These are phyloP conservation scores for Micrastur ruficollis DNA, from an alignment of 2,797 vertebrate genomes.

Conservation along the genomic window DNA sequence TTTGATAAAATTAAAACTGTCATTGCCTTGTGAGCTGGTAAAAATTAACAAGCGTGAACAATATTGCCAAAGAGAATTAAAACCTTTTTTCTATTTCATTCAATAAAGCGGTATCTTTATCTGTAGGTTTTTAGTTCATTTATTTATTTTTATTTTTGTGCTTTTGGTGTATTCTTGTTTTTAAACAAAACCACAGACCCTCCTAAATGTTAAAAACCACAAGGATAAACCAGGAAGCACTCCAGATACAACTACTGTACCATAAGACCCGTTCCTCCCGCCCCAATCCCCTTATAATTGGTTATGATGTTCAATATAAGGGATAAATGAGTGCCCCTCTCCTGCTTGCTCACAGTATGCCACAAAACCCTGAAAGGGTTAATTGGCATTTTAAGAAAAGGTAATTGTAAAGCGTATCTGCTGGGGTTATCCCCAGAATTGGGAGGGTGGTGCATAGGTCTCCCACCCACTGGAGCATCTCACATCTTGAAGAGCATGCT, in stretches of 20 bases:
- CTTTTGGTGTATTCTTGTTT: slow-evolving; percentile 13
- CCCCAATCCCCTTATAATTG: slow-evolving; percentile 44
- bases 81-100: not conserved
- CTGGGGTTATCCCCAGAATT: slow-evolving; percentile 72
- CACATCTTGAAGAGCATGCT: slow-evolving; percentile 73
- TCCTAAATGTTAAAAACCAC: not conserved
- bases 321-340: slow-evolving; percentile 63
- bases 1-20: slow-evolving; percentile 63
- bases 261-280: not conserved
- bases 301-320: slow-evolving; percentile 58
- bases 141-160: not conserved
- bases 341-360: slow-evolving; percentile 71
- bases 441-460: slow-evolving; percentile 72
- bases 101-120: slow-evolving; percentile 6
- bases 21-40: slow-evolving; percentile 27
- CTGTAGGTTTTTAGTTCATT: not conserved
- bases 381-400: slow-evolving; percentile 76
- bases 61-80: not conserved
- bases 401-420: slow-evolving; percentile 74
- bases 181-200: slow-evolving; percentile 4
- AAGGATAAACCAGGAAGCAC: not conserved
- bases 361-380: slow-evolving; percentile 74
- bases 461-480: slow-evolving; percentile 76
- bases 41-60: slow-evolving; percentile 37
- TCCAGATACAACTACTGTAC: slow-evolving; percentile 22